Base-by-base conservation (phyloP, 2,113 vertebrate genomes). In the Psilopogon haemacephalus region DNA sequence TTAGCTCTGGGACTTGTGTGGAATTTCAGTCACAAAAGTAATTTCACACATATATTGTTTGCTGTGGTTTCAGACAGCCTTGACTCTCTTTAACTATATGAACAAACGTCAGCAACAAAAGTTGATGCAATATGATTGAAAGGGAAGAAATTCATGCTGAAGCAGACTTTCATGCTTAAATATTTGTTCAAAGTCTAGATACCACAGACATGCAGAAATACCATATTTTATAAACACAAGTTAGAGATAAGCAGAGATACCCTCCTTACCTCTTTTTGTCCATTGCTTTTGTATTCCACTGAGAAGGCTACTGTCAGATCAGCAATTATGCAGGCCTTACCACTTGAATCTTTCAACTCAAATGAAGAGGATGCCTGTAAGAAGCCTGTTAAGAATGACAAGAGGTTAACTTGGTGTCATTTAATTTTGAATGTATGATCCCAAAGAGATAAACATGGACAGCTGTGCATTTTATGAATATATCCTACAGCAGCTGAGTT, bases 261-360 rank as follows among this genome's bases (percentile, higher is more conserved):
- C 11, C 15, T 35, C 56, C 96, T 96, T 95, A 97, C 97, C 97
- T 96, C 28, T 55, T 78, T 52, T 5, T 95, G 95, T 5, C 2
- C 80, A 38, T 0, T 33, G 77, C 32, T 92, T 42, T 64, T 88
- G 74, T 99, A 99, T 21, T 94, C 94, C 93, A 98, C 97, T 69
- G 82, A 91, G 96, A 99, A 98, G 35, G 74, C 65, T 15, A 97
- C 98, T 8, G 98, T 98, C 82, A 99, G 97, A 84, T 98, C 75
- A 15, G 98, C 98, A 54, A 98, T 97, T 72, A 99, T 98, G 81
- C 99, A 99, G 40, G 96, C 96, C 15, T 97, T 97, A 59, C 92
- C 96, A 12, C 96, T 98, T 35, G 83, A 69, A 19, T 98, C 96
- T 17, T 64, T 98, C 94, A 99, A 98, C 80, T 98, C 98, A 33